Evolutionary conservation across 2,888 invertebrate species (phyloP), one percentile per base, ranked within the genome.

Genomic region (Caenorhabditis sp.): DNA sequence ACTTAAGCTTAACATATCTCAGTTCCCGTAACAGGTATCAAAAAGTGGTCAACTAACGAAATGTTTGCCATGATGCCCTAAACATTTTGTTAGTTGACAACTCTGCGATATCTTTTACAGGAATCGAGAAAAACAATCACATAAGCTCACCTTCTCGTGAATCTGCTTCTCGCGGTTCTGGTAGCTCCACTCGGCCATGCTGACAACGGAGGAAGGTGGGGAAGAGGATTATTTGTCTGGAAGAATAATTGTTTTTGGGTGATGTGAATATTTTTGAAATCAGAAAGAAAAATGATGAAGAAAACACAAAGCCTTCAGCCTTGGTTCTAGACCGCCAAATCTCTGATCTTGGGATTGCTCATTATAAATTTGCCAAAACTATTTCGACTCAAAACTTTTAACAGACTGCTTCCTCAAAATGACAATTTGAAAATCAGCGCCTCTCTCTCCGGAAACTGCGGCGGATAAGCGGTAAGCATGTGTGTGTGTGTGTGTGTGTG

Each of bases 111-210:
- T n/a, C n/a, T n/a, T n/a, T n/a, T n/a, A n/a, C n/a, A n/a, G n/a
- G n/a, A n/a, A n/a, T n/a, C n/a, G n/a, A n/a, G n/a, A n/a, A n/a
- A n/a, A n/a, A n/a, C n/a, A n/a, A n/a, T n/a, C n/a, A n/a, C n/a
- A n/a, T n/a, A n/a, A n/a, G n/a, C 64, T 24, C 7, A 86, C 86
- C 72, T 85, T 86, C 82, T 86, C 86, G 58, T 86, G 86, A 41
- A 86, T 75, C 10, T 69, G 80, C 41, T 84, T 81, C 54, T 86
- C 86, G 35, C 86, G 82, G 59, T 85, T 83, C 47, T 69, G 58
- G 73, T 80, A 86, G 22, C 69, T 80, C 70, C 76, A 64, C 59
- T 84, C 84, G 47, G 84, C 70, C 84, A 84, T 84, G 31, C 7
- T 47, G 47, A 47, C 47, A 5, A 47, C 47, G n/a, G 7, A 35